Percentiles rank a stretch among this genome's conserved stretches.
Conservation (phyloP, 2,113 vertebrate species). For the Phalacrocorax aristotelis region DNA sequence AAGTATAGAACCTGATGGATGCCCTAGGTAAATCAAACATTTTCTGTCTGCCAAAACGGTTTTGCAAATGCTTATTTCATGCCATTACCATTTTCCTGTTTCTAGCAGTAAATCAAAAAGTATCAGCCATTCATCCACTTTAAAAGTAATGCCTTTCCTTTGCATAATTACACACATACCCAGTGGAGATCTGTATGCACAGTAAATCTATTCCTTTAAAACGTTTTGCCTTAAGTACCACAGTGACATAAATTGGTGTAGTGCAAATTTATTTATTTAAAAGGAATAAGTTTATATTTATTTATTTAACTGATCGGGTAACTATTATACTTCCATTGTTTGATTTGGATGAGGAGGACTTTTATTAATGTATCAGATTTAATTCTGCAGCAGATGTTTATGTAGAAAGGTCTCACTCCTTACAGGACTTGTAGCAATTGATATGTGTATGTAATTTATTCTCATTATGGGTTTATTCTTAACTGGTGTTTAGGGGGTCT, state of each 20-base stretch:
- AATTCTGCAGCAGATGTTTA: constrained; percentile 70
- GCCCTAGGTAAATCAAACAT: constrained; percentile 78
- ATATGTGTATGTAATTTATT: constrained; percentile 65
- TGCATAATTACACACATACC: constrained; percentile 76
- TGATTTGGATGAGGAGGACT: constrained; percentile 45
- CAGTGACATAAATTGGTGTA: constrained; percentile 76
- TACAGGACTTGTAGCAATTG: constrained; percentile 61
- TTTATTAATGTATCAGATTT: constrained; percentile 68
- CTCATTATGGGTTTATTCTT: constrained; percentile 67
- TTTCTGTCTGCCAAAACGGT: constrained; percentile 72
- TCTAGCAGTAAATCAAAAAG: constrained; percentile 78
- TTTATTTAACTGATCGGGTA: constrained; percentile 74
- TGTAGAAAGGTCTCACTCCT: constrained; percentile 49
- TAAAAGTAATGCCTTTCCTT: constrained; percentile 78
- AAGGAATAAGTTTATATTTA: no score
- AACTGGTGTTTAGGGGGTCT: constrained; percentile 59
- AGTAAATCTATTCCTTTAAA: constrained; percentile 80
- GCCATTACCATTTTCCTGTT: constrained; percentile 78
- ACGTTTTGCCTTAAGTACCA: constrained; percentile 76
- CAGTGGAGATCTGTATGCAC: constrained; percentile 69
- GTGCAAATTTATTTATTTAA: constrained; percentile 79
- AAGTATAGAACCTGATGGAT: constrained; percentile 72
- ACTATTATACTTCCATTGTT: constrained; percentile 68
- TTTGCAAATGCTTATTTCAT: constrained; percentile 77
- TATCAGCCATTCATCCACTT: constrained; percentile 76